phyloP scores from a whole-genome alignment of 1,140 invertebrate species.

The Cydia pomonella region DNA sequence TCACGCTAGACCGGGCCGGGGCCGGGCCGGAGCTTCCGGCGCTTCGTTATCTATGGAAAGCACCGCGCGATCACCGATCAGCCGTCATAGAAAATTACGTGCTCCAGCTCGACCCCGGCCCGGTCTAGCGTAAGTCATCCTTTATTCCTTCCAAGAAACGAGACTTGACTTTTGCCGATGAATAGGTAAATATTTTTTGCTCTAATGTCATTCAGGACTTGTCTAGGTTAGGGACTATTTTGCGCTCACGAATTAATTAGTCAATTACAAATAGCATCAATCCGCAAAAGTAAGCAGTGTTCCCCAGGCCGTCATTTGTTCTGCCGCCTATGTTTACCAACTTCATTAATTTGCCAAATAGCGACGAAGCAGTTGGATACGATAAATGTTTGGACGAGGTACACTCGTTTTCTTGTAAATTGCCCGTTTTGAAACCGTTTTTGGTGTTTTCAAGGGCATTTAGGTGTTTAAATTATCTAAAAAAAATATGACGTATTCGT shows the following conservation, averaged over 20 bases:
- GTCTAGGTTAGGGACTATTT: neutral
- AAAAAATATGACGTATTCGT: too few species aligned
- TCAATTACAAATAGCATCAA: constrained; percentile 26
- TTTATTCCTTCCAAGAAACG: too few species aligned
- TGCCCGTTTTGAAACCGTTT: neutral
- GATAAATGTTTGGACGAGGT: constrained; percentile 2
- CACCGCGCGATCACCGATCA: too few species aligned
- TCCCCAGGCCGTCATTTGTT: constrained; percentile 15
- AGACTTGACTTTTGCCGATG: too few species aligned
- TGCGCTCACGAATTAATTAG: neutral
- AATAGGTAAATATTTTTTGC: neutral
- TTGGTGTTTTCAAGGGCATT: neutral
- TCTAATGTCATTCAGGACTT: neutral
- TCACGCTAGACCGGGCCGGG: too few species aligned
- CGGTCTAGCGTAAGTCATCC: too few species aligned
- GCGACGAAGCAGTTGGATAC: neutral
- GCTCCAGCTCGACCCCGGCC: too few species aligned
- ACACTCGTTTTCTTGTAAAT: constrained; percentile 9
- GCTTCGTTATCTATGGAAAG: too few species aligned
- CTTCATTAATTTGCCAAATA: constrained; percentile 28
- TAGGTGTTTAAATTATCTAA: too few species aligned
- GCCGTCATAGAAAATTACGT: too few species aligned
- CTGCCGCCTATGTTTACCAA: constrained; percentile 22
- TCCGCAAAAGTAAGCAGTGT: neutral
- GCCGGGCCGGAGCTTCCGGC: too few species aligned